Base-by-base conservation (phyloP, 2,113 vertebrate species). In the Podocnemis expansa region DNA sequence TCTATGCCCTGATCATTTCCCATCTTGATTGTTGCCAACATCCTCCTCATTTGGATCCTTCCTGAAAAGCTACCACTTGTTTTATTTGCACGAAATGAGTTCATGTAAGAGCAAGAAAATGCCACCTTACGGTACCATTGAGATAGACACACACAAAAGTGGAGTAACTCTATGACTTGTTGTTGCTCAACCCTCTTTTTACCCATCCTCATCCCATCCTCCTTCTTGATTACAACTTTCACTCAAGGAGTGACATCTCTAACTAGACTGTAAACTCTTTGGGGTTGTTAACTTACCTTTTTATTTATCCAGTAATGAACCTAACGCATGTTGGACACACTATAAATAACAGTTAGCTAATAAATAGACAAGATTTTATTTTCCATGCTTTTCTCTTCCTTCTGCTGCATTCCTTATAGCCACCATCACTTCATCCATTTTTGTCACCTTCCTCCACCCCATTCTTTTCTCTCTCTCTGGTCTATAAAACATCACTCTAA, bases 401-500 rank as follows among this genome's bases (percentile, higher is more conserved):
- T 73, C 83, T 83, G 79, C 76, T 95, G 82, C 94, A 96, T 78
- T 93, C 78, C 81, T 89, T 73, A 34, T 78, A 90, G 73, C 89
- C 85, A 88, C 93, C 89, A 95, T 96, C 96, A 96, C 80, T 89
- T 88, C 3, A 89, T 97, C 92, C 95, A 94, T 95, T 97, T 89
- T 80, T 88, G 7, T 78, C 12, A 14, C 13, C 41, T 11, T 49
- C 3, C 25, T 43, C 49, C 2, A 2, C 81, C n/a, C 41, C 31
- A 43, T 70, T 5, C 1, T 94, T 91, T 91, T 96, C 80, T 94
- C 96, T 96, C 84, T 94, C 78, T 95, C 90, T 86, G 78, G 78
- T 82, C 82, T 88, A 76, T 45, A 34, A 79, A 89, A 16, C 17
- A 82, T 16, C 80, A 73, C 89, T 91, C 58, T 0, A 0, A 41